Evolutionary conservation across 2,888 invertebrate genomes (phyloP), one percentile per base, ranked within the genome.

Genomic region (Vandiemenella viatica): DNA sequence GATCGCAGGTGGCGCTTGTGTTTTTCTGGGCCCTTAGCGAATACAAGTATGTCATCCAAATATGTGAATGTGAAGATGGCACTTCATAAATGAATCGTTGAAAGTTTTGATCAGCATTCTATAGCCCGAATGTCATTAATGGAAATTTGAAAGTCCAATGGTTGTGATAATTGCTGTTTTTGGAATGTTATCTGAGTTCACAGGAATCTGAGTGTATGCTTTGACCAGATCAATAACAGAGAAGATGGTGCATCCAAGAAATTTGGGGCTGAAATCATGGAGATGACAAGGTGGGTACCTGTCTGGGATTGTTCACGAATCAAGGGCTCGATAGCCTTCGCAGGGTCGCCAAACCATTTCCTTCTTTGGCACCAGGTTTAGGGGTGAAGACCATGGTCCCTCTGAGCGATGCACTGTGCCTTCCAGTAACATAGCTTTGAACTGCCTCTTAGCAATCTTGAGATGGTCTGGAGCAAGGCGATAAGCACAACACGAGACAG

Each of bases 71-170:
- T 52, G 49, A 66, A 62, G 18, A 62, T 62, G 1, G 62, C 43
- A 13, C 58, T 57, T 17, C 48, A 16, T 22, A 19, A 17, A 67
- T 61, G 32, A 65, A 65, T 5, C 63, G 57, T 47, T 65, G 62
- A 53, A 67, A 67, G 0, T 64, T 63, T 51, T 67, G 63, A 1
- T 61, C 62, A 1, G 67, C 64, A 49, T 68, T 67, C 1, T 63
- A 43, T 6, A 26, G 26, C 7, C 66, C 65, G 20, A 65, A 66
- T 21, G 57, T 44, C 62, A 64, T 65, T 2, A 45, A 48, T 0
- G 57, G 46, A 26, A 26, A 26, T 13, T 46, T 45, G 59, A 65
- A 4, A 65, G 49, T 4, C 63, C 64, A 46, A 64, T 60, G 1
- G 64, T 63, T 3, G 65, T 65, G 1, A 51, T 61, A 2, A 66